Conservation (phyloP, 2,113 vertebrate species). For the Syrrhaptes paradoxus region DNA sequence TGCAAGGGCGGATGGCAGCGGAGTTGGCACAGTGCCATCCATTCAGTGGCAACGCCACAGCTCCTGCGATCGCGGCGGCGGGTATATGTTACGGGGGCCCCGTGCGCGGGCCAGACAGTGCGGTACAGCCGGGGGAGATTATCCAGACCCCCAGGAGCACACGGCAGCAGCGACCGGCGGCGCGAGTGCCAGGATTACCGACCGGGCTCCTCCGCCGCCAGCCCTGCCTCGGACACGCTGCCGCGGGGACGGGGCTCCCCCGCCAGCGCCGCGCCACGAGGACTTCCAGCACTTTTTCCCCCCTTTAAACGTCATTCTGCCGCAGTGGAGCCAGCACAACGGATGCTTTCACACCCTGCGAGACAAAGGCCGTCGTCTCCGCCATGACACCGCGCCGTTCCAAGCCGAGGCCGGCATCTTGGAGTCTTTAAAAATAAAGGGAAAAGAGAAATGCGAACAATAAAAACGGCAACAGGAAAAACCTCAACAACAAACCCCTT, state of each 20-base stretch:
- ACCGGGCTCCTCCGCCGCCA: conserved; percentile 50
- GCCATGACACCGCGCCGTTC: conserved; percentile 78
- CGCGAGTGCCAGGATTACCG: conserved; percentile 80
- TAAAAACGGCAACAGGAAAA: conserved; percentile 68
- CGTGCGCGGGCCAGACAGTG: conserved; percentile 78
- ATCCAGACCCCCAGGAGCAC: conserved; percentile 79
- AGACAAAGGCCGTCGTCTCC: conserved; percentile 83
- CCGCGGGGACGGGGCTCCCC: conserved; percentile 63
- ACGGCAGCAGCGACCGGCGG: conserved; percentile 74
- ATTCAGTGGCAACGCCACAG: conserved; percentile 96
- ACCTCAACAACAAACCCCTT: conserved; percentile 63
- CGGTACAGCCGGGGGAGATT: conserved; percentile 72
- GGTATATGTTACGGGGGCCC: conserved; percentile 86
- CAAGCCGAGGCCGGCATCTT: conserved; percentile 75
- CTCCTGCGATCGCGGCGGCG: conserved; percentile 85
- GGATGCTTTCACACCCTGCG: conserved; percentile 80
- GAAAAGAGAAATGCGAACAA: conserved; percentile 68
- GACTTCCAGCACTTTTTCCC: conserved; percentile 73
- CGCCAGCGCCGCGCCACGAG: conserved; percentile 53
- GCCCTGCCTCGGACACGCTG: conserved; percentile 60
- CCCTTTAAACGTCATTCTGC: conserved; percentile 72
- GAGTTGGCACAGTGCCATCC: conserved; percentile 99
- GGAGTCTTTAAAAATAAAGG: conserved; percentile 68
- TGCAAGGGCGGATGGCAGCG: conserved; percentile 96
- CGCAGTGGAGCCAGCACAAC: conserved; percentile 75